phyloP scores from a whole-genome alignment of 1,140 invertebrate species.

The Pogonomyrmex californicus region DNA sequence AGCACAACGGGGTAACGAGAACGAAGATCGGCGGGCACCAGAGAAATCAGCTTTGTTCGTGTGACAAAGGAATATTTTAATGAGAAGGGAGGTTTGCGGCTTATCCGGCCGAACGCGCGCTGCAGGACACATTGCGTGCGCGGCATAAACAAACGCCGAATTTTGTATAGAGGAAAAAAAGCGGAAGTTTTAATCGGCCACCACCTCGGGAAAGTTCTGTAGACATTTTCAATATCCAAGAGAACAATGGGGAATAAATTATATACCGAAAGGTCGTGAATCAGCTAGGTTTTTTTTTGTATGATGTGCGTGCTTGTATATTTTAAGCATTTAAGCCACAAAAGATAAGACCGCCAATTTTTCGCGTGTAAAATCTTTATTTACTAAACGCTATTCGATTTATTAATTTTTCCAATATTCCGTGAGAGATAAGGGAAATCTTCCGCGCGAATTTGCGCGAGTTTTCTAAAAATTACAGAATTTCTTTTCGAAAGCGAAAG shows the following conservation, averaged over 20 bases:
- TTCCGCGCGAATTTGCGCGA: background rate
- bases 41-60: conserved; percentile 68
- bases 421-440: background rate
- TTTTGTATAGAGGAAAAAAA: conserved; percentile 48
- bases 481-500: background rate
- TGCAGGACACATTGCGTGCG: conserved; percentile 7
- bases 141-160: conserved; percentile 67
- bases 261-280: conserved; percentile 42
- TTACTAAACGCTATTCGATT: background rate
- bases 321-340: background rate
- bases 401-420: background rate
- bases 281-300: conserved; percentile 47
- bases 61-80: conserved; percentile 76
- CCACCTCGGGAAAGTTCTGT: conserved; percentile 19
- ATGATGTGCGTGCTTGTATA: conserved; percentile 6
- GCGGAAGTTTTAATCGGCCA: conserved; percentile 52
- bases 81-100: conserved; percentile 57
- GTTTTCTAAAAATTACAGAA: background rate
- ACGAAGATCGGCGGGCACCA: conserved; percentile 24
- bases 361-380: conserved; percentile 6
- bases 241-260: conserved; percentile 56
- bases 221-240: conserved; percentile 59
- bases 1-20: conserved; percentile 65
- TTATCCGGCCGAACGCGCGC: conserved; percentile 60
- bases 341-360: conserved; percentile 22